phyloP scores from a whole-genome alignment of 2,888 invertebrate genomes.

The Dryomyza anilis region DNA sequence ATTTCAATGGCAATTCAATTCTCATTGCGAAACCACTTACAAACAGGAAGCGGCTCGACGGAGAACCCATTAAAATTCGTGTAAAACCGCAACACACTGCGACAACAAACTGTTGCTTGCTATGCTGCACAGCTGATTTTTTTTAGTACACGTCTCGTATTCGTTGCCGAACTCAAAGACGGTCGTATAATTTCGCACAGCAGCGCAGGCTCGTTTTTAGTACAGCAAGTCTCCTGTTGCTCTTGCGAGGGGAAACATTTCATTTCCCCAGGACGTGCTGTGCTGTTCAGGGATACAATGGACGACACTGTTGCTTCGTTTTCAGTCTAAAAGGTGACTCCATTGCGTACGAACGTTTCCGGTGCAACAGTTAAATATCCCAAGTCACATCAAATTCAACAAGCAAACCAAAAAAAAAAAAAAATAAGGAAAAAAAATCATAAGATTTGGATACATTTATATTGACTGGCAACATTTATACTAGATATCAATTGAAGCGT shows the following conservation, averaged over 20 bases:
- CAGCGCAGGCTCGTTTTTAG: conserved; percentile 1
- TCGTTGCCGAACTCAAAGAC: too few species aligned
- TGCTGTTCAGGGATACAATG: neutral
- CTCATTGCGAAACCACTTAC: neutral
- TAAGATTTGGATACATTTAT: conserved; percentile 9
- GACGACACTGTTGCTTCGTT: conserved; percentile 24
- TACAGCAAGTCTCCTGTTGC: conserved; percentile 7
- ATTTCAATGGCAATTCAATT: neutral
- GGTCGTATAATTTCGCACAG: too few species aligned
- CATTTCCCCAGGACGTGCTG: neutral
- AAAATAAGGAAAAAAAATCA: neutral
- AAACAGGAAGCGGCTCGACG: neutral
- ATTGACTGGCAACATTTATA: neutral
- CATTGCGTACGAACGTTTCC: conserved; percentile 14
- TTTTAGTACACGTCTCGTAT: conserved; percentile 15
- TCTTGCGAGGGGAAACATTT: conserved; percentile 9
- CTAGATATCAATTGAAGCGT: neutral
- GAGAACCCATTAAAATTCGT: neutral
- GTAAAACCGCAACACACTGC: neutral
- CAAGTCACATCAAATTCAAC: neutral
- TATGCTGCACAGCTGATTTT: conserved; percentile 10
- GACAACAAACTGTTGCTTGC: conserved; percentile 26
- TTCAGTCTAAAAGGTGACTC: conserved; percentile 19
- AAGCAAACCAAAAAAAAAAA: neutral
- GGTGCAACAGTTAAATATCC: neutral